Conservation (phyloP, 2,888 invertebrate genomes). For the Syrista parreyssii region DNA sequence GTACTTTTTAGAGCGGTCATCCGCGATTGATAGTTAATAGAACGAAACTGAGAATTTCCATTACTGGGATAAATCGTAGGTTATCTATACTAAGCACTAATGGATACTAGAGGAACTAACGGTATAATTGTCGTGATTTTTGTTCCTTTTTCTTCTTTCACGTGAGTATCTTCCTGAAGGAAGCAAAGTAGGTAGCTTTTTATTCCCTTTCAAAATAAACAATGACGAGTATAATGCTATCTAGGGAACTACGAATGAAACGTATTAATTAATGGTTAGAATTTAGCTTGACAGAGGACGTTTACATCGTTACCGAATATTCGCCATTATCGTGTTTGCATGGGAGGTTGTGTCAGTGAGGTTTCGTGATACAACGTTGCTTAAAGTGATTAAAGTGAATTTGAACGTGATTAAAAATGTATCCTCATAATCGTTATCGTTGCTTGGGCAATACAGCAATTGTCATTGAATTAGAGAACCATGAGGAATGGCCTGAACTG, state of each 20-base stretch:
- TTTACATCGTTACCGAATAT: background rate
- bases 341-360: background rate
- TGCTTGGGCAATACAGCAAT: background rate
- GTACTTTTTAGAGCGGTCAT: background rate
- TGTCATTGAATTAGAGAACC: background rate
- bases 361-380: background rate
- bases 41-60: background rate
- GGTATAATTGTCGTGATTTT: background rate
- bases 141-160: background rate
- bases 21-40: background rate
- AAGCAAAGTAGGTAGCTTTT: background rate
- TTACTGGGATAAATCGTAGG: background rate
- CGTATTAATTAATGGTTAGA: background rate
- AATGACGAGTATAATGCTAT: background rate
- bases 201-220: background rate
- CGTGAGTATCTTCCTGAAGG: background rate
- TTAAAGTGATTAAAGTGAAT: background rate
- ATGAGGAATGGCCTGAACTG: constrained; percentile 15
- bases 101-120: background rate
- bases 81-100: background rate
- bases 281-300: background rate
- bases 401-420: background rate
- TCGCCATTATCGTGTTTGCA: background rate
- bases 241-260: background rate
- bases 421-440: background rate